phyloP scores from a whole-genome alignment of 2,888 invertebrate genomes.

The Silvanus unidentatus region DNA sequence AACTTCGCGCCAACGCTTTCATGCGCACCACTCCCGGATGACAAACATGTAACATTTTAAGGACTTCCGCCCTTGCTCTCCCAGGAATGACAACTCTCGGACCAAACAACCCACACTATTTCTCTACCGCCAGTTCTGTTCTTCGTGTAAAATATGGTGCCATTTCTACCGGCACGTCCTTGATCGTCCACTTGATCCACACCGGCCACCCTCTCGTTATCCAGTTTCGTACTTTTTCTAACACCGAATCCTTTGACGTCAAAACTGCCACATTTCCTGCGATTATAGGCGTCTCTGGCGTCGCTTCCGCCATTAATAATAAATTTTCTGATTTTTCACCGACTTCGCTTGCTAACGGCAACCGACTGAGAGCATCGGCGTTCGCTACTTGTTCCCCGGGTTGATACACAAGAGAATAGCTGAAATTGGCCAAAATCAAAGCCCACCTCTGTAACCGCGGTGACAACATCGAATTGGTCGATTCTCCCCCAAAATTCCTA shows the following conservation, averaged over 20 bases:
- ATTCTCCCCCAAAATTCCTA: conserved; percentile 7
- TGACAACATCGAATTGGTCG: conserved; percentile 4
- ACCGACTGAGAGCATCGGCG: background rate
- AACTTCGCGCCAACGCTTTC: conserved; percentile 8
- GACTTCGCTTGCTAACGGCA: background rate
- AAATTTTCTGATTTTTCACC: background rate
- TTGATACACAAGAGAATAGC: background rate
- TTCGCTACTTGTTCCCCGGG: background rate
- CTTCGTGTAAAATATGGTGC: background rate
- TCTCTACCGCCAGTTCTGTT: conserved; percentile 7
- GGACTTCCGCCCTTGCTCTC: conserved; percentile 1
- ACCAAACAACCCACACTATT: conserved; percentile 6
- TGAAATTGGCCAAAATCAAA: conserved; percentile 2
- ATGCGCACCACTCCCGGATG: conserved; percentile 10
- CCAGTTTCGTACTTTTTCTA: too few species aligned
- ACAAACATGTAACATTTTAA: conserved; percentile 7
- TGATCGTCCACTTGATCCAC: background rate
- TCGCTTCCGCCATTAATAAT: background rate
- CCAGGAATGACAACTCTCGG: conserved; percentile 9
- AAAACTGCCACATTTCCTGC: background rate
- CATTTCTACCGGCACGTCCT: background rate
- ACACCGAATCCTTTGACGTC: too few species aligned
- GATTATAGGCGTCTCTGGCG: background rate
- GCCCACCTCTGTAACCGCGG: conserved; percentile 5
- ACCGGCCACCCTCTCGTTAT: conserved; percentile 1